A percentile compares a stretch with the other conserved stretches of the same genome.
Evolutionary conservation across 2,797 vertebrate species (phyloP).

Genomic region (Syngnathus rostellatus): DNA sequence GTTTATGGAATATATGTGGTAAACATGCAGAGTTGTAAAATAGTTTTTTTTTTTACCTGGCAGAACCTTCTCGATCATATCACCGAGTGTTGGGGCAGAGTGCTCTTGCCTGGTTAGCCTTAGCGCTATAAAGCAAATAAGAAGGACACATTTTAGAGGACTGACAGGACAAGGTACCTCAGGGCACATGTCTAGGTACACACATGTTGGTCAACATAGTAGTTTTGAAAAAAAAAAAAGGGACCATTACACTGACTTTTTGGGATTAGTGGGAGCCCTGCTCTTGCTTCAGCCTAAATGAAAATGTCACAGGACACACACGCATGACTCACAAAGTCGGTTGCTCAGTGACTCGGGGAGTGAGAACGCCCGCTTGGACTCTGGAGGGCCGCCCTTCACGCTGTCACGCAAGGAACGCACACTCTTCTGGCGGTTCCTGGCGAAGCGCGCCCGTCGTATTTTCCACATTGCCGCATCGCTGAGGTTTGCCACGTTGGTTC

Average conservation of each 20-base stretch:
- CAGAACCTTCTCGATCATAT: slow-evolving; percentile 88
- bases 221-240: too few relatives aligned
- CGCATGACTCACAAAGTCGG: slow-evolving; percentile 87
- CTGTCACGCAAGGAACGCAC: slow-evolving; percentile 94
- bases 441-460: slow-evolving; percentile 93
- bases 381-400: slow-evolving; percentile 77
- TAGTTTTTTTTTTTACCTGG: slow-evolving; percentile 80
- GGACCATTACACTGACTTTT: too few relatives aligned
- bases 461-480: slow-evolving; percentile 98
- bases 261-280: too few relatives aligned
- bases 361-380: slow-evolving; percentile 92
- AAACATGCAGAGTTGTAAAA: slow-evolving; percentile 8
- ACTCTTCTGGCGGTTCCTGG: slow-evolving; percentile 93
- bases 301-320: slow-evolving; percentile 17
- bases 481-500: slow-evolving; percentile 96
- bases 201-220: not conserved
- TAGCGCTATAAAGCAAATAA: slow-evolving; percentile 81
- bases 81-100: slow-evolving; percentile 94
- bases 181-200: slow-evolving; percentile 29
- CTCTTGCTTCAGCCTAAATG: slow-evolving; percentile 20
- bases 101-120: slow-evolving; percentile 95
- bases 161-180: slow-evolving; percentile 29
- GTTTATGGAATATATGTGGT: not conserved
- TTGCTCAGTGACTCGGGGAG: slow-evolving; percentile 90
- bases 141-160: slow-evolving; percentile 64